Percentiles rank a stretch among this genome's conserved stretches.
Evolutionary conservation across 2,113 vertebrate species (phyloP).

Genomic region (Heteronetta atricapilla): DNA sequence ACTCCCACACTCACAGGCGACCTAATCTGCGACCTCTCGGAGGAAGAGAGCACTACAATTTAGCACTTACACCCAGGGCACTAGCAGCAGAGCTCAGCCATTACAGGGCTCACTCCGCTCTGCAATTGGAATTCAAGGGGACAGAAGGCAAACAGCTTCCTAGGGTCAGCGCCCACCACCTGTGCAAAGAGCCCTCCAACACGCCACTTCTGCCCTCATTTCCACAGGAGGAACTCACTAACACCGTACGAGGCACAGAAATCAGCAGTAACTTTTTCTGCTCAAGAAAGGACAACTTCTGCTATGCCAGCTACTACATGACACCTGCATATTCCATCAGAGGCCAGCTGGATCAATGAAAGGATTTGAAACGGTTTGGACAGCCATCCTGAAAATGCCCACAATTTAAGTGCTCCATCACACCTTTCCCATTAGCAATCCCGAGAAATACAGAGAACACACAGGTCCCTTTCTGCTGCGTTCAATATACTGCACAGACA

Average conservation of each 20-base stretch:
- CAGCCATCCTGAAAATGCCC: not conserved
- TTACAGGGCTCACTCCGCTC: not conserved
- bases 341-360: not conserved
- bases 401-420: not conserved
- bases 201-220: not conserved
- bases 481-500: not conserved
- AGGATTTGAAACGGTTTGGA: not conserved
- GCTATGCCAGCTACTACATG: not conserved
- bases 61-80: not conserved
- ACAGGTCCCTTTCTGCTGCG: not conserved
- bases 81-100: not conserved
- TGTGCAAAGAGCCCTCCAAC: not conserved
- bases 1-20: not conserved
- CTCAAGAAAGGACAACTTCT: not conserved
- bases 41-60: conserved; percentile 52
- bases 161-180: not conserved
- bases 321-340: not conserved
- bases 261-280: not conserved
- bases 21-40: conserved; percentile 65
- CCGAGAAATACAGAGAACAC: not conserved
- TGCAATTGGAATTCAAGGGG: not conserved
- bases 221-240: not conserved
- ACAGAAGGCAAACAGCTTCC: not conserved
- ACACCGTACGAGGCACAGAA: not conserved
- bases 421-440: not conserved